phyloP scores from a whole-genome alignment of 2,888 invertebrate genomes.

The Hoplodrina blanda region DNA sequence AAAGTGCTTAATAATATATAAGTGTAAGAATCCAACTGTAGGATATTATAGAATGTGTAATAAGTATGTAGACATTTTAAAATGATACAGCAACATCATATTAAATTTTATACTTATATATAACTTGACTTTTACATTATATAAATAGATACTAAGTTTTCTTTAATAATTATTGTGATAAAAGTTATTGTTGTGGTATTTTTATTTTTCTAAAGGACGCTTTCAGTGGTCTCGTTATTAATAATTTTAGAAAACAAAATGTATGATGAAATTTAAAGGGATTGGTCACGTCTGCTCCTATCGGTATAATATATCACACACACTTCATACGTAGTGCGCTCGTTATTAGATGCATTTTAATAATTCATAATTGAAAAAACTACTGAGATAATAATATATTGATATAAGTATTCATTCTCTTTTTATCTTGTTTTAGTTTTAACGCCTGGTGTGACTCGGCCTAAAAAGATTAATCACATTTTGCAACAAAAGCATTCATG shows the following conservation, averaged over 20 bases:
- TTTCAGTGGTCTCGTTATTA: constrained; percentile 54
- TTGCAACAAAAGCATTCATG: background rate
- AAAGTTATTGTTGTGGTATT: constrained; percentile 20
- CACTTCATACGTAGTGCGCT: background rate
- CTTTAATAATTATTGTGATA: constrained; percentile 35
- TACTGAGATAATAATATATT: background rate
- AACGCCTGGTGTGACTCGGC: background rate
- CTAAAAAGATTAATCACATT: background rate
- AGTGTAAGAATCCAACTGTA: constrained; percentile 12
- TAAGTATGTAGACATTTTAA: constrained; percentile 28
- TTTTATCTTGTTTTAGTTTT: background rate
- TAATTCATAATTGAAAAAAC: too few relatives aligned
- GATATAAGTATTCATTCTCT: too few relatives aligned
- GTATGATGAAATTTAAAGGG: background rate
- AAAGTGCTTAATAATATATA: constrained; percentile 20
- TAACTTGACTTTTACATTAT: constrained; percentile 3
- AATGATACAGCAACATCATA: constrained; percentile 32
- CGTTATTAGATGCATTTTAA: too few relatives aligned
- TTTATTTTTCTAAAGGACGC: constrained; percentile 16
- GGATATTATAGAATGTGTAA: constrained; percentile 13
- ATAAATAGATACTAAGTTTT: constrained; percentile 24
- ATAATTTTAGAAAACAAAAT: background rate
- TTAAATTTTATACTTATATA: constrained; percentile 34
- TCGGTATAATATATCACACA: constrained; percentile 1
- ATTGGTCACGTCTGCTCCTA: constrained; percentile 4